These are phyloP conservation scores for Drosophila asahinai DNA, from an alignment of 1,140 invertebrate species.

Conservation along the genomic window DNA sequence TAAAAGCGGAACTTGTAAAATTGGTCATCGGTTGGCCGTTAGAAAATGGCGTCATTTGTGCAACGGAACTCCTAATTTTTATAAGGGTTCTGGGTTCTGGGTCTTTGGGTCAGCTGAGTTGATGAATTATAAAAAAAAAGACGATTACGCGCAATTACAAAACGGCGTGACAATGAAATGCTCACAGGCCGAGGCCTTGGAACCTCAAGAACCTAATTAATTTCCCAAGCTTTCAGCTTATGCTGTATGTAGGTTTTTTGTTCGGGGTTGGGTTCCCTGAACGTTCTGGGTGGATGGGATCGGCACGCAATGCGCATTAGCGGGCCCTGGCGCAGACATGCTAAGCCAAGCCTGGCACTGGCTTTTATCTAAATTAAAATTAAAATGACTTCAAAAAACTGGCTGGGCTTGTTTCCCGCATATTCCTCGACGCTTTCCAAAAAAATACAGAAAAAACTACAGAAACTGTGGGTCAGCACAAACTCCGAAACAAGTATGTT, in stretches of 20 bases:
- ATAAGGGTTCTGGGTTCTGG: slow-evolving; percentile 55
- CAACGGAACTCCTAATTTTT: slow-evolving; percentile 6
- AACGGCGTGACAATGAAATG: slow-evolving; percentile 61
- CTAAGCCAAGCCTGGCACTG: slow-evolving; percentile 45
- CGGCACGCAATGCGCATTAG: slow-evolving; percentile 68
- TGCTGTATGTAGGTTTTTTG: slow-evolving; percentile 20
- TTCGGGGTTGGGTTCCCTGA: slow-evolving; percentile 23
- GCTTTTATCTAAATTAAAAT: slow-evolving; percentile 78
- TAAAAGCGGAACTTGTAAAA: slow-evolving; percentile 32
- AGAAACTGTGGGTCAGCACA: slow-evolving; percentile 38
- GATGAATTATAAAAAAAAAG: slow-evolving; percentile 55
- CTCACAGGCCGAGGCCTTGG: slow-evolving; percentile 10
- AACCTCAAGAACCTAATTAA: slow-evolving; percentile 56
- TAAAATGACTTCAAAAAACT: slow-evolving; percentile 36
- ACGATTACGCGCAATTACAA: slow-evolving; percentile 71
- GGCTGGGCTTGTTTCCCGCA: slow-evolving; percentile 31
- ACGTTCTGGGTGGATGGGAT: slow-evolving; percentile 44
- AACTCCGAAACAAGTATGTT: slow-evolving; percentile 25
- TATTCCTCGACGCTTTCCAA: slow-evolving; percentile 27
- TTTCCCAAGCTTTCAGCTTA: slow-evolving; percentile 39
- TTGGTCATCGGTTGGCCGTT: slow-evolving; percentile 21
- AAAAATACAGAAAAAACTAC: slow-evolving; percentile 13
- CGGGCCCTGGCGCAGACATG: slow-evolving; percentile 16
- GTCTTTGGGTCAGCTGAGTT: slow-evolving; percentile 73
- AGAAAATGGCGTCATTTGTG: slow-evolving; percentile 22